Base-by-base conservation (phyloP, 2,797 vertebrate genomes). In the Enteromius paludinosus region DNA sequence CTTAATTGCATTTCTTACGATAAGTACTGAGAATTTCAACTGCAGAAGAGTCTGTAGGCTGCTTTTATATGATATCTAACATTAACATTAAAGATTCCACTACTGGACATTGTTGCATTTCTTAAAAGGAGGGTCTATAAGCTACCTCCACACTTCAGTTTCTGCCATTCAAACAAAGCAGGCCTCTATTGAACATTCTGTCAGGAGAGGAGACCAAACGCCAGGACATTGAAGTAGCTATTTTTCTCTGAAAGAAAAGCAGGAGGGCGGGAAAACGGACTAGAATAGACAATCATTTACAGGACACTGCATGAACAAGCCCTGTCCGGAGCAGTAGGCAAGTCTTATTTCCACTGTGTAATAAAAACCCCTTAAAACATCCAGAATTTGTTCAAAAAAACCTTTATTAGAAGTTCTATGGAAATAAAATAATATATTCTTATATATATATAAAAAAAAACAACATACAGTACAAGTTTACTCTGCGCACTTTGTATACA, bases 401-500 rank as follows among this genome's bases (percentile, higher is more conserved):
- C 91, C 87, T 97, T 99, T 99, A 98, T 98, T 99, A 96, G 96
- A 96, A 97, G 96, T 99, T 97, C 97, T 97, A 97, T 95, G 71
- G 75, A 79, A 84, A 84, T 82, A 43, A 43, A 43, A 12, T 0
- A 41, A 56, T 18, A 8, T 52, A 20, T 52, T 3, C 20, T 8
- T 8, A 18, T 47, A 47, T 47, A 47, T 17, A 45, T 4, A 15
- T 9, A 43, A 45, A 45, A 45, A 45, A 56, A 0, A 43, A 49
- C 14, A 71, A 97, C 97, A 96, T 97, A 99, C 97, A 98, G 97
- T 98, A 98, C 97, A 98, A 98, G 96, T 95, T 97, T 97, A 97
- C 96, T 97, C 74, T 96, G 96, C 96, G 96, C 94, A 97, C 93
- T 94, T 93, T 83, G 93, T 89, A 86, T 82, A 87, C 82, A 84